Percentiles rank a stretch among this genome's conserved stretches.
phyloP scores from a whole-genome alignment of 2,888 invertebrate genomes.

The Pseudanteris insignis region DNA sequence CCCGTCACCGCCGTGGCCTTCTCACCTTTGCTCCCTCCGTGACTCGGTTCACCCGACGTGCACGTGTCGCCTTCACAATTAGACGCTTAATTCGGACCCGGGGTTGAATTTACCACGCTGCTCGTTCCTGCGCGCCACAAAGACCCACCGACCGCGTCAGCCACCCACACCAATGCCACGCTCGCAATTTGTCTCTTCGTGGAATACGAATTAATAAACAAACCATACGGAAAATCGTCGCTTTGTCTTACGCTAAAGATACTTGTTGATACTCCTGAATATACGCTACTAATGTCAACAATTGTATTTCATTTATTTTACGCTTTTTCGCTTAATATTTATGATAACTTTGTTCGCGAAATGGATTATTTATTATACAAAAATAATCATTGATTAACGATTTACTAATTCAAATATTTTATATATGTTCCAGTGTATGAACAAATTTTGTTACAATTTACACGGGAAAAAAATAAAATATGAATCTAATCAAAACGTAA shows the following conservation, averaged over 20 bases:
- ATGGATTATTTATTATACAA: too few relatives aligned
- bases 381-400: too few relatives aligned
- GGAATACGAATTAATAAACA: constrained; percentile 31
- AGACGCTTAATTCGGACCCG: constrained; percentile 50
- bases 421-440: too few relatives aligned
- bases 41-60: constrained; percentile 38
- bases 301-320: too few relatives aligned
- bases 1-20: constrained; percentile 41
- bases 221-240: constrained; percentile 19
- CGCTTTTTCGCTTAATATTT: too few relatives aligned
- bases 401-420: too few relatives aligned
- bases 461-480: too few relatives aligned
- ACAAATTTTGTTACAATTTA: too few relatives aligned
- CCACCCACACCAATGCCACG: constrained; percentile 18
- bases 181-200: constrained; percentile 15
- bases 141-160: constrained; percentile 31
- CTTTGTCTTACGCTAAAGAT: constrained; percentile 1
- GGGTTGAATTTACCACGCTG: constrained; percentile 42
- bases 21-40: constrained; percentile 42
- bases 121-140: constrained; percentile 29
- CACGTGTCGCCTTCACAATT: constrained; percentile 58
- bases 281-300: too few relatives aligned
- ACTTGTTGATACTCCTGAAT: too few relatives aligned
- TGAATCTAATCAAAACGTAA: too few relatives aligned
- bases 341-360: too few relatives aligned